phyloP scores from a whole-genome alignment of 2,113 vertebrate species.

The Cryptotis parvus region DNA sequence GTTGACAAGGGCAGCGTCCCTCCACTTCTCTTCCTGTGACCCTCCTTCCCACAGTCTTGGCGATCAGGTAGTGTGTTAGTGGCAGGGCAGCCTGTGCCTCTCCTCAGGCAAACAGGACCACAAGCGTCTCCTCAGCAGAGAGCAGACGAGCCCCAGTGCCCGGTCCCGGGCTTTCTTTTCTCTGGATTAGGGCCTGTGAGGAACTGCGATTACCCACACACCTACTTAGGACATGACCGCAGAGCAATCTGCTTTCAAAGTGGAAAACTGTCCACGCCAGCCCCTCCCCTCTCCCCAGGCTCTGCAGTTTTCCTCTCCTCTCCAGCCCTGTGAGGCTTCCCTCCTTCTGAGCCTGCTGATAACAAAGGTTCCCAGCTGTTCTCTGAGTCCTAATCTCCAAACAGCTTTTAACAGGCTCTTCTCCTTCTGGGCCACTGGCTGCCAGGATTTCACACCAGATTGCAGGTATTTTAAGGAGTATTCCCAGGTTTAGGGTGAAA shows the following conservation, averaged over 20 bases:
- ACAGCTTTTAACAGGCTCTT: constrained; percentile 57
- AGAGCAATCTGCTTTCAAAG: constrained; percentile 73
- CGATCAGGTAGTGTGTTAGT: not conserved
- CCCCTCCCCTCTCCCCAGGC: not conserved
- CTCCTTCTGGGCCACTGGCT: not conserved
- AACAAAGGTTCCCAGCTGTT: constrained; percentile 72
- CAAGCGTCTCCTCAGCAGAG: constrained; percentile 1
- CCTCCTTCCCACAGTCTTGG: not conserved
- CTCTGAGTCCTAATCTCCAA: constrained; percentile 57
- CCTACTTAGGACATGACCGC: constrained; percentile 47
- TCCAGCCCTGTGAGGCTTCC: constrained; percentile 54
- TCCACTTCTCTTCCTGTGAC: not conserved
- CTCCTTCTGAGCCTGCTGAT: fast-evolving
- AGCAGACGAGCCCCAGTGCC: too few species aligned
- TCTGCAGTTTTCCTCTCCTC: constrained; percentile 55
- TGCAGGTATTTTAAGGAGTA: constrained; percentile 57
- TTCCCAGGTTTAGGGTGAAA: constrained; percentile 51
- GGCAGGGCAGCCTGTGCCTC: not conserved
- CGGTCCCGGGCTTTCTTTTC: too few species aligned
- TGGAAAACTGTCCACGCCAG: constrained; percentile 2
- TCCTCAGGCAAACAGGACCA: constrained; percentile 33
- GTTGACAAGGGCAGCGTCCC: not conserved
- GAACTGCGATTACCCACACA: not conserved
- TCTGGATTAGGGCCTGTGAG: constrained; percentile 34
- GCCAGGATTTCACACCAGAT: not conserved